Percentiles rank a stretch among this genome's conserved stretches.
These are phyloP conservation scores for Phengaris arion DNA, from an alignment of 2,888 invertebrate species.

Conservation along the genomic window DNA sequence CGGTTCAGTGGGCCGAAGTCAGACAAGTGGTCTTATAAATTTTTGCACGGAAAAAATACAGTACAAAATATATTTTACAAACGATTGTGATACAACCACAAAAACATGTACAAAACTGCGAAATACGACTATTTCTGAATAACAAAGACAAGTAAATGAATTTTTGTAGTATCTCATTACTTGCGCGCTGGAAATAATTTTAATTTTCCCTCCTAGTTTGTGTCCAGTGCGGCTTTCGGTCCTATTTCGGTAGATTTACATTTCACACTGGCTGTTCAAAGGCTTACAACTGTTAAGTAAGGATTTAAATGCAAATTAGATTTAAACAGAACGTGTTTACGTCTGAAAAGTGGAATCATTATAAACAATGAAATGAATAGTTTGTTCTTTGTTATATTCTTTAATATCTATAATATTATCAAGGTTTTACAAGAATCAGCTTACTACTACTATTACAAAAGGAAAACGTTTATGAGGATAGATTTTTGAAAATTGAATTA, in stretches of 20 bases:
- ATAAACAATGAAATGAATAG: background rate
- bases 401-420: background rate
- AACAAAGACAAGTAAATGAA: constrained; percentile 38
- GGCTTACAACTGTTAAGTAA: constrained; percentile 27
- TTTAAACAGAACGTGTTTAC: constrained; percentile 25
- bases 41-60: background rate
- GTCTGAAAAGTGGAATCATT: background rate
- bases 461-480: too few species aligned
- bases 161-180: constrained; percentile 43
- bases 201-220: constrained; percentile 65
- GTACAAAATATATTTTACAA: background rate
- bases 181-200: constrained; percentile 52
- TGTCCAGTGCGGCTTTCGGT: constrained; percentile 32
- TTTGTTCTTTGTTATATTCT: background rate
- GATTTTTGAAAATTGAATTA: too few species aligned
- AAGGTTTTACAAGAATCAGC: background rate
- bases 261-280: constrained; percentile 29
- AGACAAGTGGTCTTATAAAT: too few species aligned
- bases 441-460: too few species aligned
- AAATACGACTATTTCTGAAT: constrained; percentile 7
- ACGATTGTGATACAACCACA: background rate
- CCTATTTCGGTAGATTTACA: constrained; percentile 35
- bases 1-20: too few species aligned
- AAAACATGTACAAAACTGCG: background rate
- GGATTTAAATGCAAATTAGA: constrained; percentile 32